A percentile compares a stretch with the other conserved stretches of the same genome.
These are phyloP conservation scores for Koerneria pararmatus DNA, from an alignment of 2,888 invertebrate genomes.

Conservation along the genomic window DNA sequence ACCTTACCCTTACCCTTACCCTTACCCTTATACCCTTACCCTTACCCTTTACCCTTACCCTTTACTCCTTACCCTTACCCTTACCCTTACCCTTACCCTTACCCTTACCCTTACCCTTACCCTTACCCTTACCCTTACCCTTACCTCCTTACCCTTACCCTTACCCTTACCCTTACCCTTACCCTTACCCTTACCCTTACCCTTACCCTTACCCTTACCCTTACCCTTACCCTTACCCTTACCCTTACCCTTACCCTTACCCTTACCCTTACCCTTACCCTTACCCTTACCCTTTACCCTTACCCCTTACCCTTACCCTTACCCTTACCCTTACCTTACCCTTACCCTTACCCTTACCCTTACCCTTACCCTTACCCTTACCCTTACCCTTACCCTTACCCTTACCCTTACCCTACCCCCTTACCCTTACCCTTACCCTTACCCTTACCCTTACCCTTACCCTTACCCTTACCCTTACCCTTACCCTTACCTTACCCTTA, in stretches of 20 bases:
- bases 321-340: neutral
- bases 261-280: constrained; percentile 2
- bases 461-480: neutral
- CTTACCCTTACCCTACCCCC: too few species aligned
- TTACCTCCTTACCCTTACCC: too few species aligned
- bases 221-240: constrained; percentile 2
- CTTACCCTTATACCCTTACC: too few species aligned
- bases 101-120: too few species aligned
- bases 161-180: constrained; percentile 2
- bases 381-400: constrained; percentile 2
- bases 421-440: constrained; percentile 2
- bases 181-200: constrained; percentile 2
- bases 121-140: too few species aligned
- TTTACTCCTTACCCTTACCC: too few species aligned
- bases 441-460: constrained; percentile 2
- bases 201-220: constrained; percentile 2
- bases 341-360: constrained; percentile 2
- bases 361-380: constrained; percentile 2
- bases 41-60: too few species aligned
- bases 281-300: neutral
- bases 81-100: too few species aligned
- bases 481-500: neutral
- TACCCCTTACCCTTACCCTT: neutral
- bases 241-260: constrained; percentile 2
- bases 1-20: too few species aligned